These are phyloP conservation scores for Macroteleia sp. DNA, from an alignment of 2,888 invertebrate genomes.

Conservation along the genomic window DNA sequence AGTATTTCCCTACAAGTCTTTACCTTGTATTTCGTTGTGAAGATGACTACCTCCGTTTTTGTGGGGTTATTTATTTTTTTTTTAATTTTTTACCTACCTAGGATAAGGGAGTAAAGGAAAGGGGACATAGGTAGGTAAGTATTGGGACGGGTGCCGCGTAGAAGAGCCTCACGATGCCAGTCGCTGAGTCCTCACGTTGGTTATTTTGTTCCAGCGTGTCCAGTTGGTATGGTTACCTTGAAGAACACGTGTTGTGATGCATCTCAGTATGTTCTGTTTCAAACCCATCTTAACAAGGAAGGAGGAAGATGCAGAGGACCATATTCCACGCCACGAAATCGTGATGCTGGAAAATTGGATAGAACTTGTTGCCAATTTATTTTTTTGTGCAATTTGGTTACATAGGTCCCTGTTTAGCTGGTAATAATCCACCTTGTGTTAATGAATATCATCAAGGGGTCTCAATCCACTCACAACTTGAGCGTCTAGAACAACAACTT, in stretches of 20 bases:
- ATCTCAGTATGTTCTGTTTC: background rate
- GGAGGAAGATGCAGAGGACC: background rate
- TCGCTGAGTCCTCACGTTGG: no score
- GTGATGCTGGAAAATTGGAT: background rate
- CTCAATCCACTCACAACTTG: constrained; percentile 41
- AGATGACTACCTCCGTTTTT: no score
- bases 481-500: constrained; percentile 17
- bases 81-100: no score
- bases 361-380: background rate
- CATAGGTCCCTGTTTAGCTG: background rate
- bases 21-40: no score
- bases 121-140: no score
- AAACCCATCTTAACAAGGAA: background rate
- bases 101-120: no score
- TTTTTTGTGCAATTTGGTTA: background rate
- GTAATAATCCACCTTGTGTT: constrained; percentile 37
- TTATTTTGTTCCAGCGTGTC: background rate
- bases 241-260: background rate
- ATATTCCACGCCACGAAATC: background rate
- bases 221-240: constrained; percentile 10
- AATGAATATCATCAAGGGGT: constrained; percentile 10
- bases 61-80: no score
- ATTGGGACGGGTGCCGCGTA: no score
- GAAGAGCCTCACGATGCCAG: no score
- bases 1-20: no score